Base-by-base conservation (phyloP, 2,888 invertebrate species). In the Tetramorium bicarinatum region DNA sequence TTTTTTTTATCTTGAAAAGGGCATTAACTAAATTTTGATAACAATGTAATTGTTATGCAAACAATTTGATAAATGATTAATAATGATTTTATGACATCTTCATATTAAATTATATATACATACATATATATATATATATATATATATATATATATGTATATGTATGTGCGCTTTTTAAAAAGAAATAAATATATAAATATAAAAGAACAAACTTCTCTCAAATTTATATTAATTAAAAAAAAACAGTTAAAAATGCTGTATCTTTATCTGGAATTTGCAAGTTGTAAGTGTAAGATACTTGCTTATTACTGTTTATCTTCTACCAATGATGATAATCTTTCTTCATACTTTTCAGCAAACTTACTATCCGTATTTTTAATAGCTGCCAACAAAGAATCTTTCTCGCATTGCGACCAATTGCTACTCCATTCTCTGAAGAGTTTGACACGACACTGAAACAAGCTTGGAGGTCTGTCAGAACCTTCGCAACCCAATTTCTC, bases 371-470 rank as follows among this genome's bases (percentile, higher is more conserved):
- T 96, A 92, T 97, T 97, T 41, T 96, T 96, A 41, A 98, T 96
- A 86, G 97, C 96, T 81, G 96, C 96, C 54, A 97, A 95, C 49
- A 98, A 95, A 88, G 96, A 96, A 54, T 97, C 96, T 92, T 97
- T 97, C 87, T 97, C 97, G 86, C 97, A 97, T 64, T 96, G 95
- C 8, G 96, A 96, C 98, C 98, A 98, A 90, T 97, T 96, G 21
- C 96, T 96, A 91, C 97, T 97, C 98, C 98, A 98, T 95, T 98
- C 97, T 91, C 97, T 97, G 92, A 98, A 98, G 62, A 98, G 95
- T 95, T 98, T 98, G 92, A 98, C 97, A 87, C 98, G 96, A 93
- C 98, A 98, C 93, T 98, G 97, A 93, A 98, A 98, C 83, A 98
- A 95, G 92, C 97, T 97, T 95, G 97, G 97, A 44, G 97, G 98